Evolutionary conservation across 2,888 invertebrate genomes (phyloP).

Genomic region (Drosophila rubida): DNA sequence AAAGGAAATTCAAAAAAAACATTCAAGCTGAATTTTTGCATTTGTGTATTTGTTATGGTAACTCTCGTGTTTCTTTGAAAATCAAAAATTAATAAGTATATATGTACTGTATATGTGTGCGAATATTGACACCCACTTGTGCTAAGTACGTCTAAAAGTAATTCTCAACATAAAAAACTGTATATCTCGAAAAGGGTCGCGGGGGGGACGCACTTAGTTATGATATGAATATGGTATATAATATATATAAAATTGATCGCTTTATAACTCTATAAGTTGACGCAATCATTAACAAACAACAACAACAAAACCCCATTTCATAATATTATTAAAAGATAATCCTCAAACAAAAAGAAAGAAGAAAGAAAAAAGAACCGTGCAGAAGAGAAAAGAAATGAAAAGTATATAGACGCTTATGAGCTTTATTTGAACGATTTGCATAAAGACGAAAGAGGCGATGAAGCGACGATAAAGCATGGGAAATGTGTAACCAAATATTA

Average conservation of each 20-base stretch:
- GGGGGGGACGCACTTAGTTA: conserved; percentile 4
- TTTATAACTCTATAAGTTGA: conserved; percentile 60
- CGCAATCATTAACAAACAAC: conserved; percentile 42
- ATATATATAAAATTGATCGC: conserved; percentile 47
- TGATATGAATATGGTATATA: conserved; percentile 30
- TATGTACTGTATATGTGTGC: conserved; percentile 2
- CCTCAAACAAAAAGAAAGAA: conserved; percentile 10
- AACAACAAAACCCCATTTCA: conserved; percentile 10
- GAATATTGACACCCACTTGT: conserved; percentile 35
- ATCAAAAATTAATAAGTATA: conserved; percentile 9
- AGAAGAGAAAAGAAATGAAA: conserved; percentile 42
- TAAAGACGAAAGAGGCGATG: conserved; percentile 27
- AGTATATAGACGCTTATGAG: conserved; percentile 80
- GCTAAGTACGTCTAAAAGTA: conserved; percentile 23
- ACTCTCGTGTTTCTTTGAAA: conserved; percentile 35
- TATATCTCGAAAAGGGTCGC: background rate
- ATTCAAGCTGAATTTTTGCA: conserved; percentile 56
- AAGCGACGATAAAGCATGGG: conserved; percentile 54
- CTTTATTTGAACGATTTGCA: conserved; percentile 78
- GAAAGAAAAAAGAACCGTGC: conserved; percentile 5
- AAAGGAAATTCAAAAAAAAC: conserved; percentile 1
- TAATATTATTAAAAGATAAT: conserved; percentile 37
- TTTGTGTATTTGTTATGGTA: conserved; percentile 60
- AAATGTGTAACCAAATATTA: conserved; percentile 78
- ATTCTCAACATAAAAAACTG: conserved; percentile 4